Percentiles rank a stretch among this genome's conserved stretches.
phyloP scores from a whole-genome alignment of 2,888 invertebrate species.

The Phlogophora meticulosa region DNA sequence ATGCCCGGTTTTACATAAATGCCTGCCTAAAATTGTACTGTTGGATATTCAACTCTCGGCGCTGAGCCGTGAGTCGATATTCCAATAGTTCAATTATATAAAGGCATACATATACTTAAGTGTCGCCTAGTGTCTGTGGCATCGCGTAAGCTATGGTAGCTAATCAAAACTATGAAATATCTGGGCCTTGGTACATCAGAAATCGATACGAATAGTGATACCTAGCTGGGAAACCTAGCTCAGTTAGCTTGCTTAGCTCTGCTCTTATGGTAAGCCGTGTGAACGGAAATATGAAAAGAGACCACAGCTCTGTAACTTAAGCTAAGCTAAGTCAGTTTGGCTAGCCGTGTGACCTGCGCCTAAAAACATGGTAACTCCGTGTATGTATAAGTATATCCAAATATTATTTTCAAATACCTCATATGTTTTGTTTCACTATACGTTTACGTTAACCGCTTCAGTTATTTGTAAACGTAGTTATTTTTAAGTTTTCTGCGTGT shows the following conservation, averaged over 20 bases:
- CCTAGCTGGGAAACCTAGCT: neutral
- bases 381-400: constrained; percentile 46
- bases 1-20: too few species aligned
- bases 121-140: too few species aligned
- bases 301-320: neutral
- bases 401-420: constrained; percentile 48
- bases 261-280: neutral
- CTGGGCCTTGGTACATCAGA: too few species aligned
- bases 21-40: too few species aligned
- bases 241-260: neutral
- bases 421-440: constrained; percentile 46
- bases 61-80: too few species aligned
- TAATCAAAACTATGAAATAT: too few species aligned
- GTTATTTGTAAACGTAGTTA: constrained; percentile 62
- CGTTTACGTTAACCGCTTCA: constrained; percentile 46
- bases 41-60: too few species aligned
- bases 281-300: neutral
- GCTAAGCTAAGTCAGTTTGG: neutral
- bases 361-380: neutral
- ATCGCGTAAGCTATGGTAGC: neutral
- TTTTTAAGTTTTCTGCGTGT: constrained; percentile 49
- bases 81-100: too few species aligned
- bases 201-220: too few species aligned
- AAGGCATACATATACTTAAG: too few species aligned
- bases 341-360: neutral